Evolutionary conservation across 2,113 vertebrate genomes (phyloP).

Genomic region (Mesoclemmys tuberculata): DNA sequence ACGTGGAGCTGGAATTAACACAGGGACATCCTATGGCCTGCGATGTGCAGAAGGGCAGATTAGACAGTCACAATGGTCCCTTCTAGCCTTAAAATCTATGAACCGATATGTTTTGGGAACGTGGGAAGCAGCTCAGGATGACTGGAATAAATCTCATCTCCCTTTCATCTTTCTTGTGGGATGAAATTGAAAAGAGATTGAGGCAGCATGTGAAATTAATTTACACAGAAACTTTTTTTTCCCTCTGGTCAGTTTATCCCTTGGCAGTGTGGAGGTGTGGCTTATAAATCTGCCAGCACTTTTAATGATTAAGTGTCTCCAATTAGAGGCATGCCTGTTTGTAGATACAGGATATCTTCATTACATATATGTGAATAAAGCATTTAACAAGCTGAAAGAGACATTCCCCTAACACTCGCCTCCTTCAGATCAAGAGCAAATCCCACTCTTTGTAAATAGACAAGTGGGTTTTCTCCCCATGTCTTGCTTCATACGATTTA

Average conservation of each 20-base stretch:
- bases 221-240: background rate
- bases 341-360: slow-evolving; percentile 52
- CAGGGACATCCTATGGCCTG: background rate
- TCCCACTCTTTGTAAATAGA: background rate
- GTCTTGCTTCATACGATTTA: background rate
- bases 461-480: background rate
- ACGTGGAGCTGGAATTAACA: background rate
- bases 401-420: slow-evolving; percentile 1
- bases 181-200: background rate
- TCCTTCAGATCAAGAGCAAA: slow-evolving; percentile 22
- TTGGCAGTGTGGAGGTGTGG: background rate
- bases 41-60: background rate
- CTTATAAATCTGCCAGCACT: slow-evolving; percentile 24
- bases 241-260: background rate
- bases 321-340: slow-evolving; percentile 45
- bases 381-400: background rate
- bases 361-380: slow-evolving; percentile 46
- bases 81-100: background rate
- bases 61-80: background rate
- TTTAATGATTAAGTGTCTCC: slow-evolving; percentile 25
- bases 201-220: background rate
- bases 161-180: background rate
- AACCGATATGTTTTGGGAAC: background rate
- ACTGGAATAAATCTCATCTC: background rate
- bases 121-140: background rate